Conservation (phyloP, 2,797 vertebrate genomes). For the Sebastes nivosus region DNA sequence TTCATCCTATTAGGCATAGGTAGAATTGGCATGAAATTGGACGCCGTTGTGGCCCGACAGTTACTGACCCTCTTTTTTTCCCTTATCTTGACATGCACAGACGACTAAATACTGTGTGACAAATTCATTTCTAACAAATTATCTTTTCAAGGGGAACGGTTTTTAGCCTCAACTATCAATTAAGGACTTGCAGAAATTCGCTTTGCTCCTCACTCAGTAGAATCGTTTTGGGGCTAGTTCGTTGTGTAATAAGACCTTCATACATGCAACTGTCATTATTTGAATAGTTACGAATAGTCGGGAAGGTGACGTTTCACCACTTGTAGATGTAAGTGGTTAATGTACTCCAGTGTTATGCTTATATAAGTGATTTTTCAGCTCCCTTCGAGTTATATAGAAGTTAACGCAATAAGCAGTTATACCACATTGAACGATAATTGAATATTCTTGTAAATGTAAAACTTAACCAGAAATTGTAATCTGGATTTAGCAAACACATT, state of each 20-base stretch:
- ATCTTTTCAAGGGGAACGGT: constrained; percentile 68
- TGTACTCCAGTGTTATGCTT: not conserved
- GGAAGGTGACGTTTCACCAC: not conserved
- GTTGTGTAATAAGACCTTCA: not conserved
- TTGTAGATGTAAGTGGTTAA: not conserved
- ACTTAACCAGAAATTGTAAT: not conserved
- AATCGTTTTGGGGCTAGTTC: not conserved
- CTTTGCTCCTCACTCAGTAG: constrained; percentile 47
- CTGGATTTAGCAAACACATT: not conserved
- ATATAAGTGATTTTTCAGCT: not conserved
- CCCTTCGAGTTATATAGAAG: not conserved
- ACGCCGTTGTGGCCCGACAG: constrained; percentile 22
- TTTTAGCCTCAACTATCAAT: constrained; percentile 76
- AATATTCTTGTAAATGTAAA: not conserved
- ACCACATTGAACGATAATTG: not conserved
- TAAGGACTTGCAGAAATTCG: constrained; percentile 70
- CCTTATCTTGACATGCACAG: constrained; percentile 64
- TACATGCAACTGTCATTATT: not conserved
- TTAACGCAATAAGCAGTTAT: not conserved
- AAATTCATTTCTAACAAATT: constrained; percentile 75
- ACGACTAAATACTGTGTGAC: constrained; percentile 63
- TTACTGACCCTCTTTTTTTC: constrained; percentile 61
- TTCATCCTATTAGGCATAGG: constrained; percentile 37
- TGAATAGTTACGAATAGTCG: not conserved
- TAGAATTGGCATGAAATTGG: constrained; percentile 61